Base-by-base conservation (phyloP, 2,888 invertebrate genomes). In the Agrotis ipsilon region DNA sequence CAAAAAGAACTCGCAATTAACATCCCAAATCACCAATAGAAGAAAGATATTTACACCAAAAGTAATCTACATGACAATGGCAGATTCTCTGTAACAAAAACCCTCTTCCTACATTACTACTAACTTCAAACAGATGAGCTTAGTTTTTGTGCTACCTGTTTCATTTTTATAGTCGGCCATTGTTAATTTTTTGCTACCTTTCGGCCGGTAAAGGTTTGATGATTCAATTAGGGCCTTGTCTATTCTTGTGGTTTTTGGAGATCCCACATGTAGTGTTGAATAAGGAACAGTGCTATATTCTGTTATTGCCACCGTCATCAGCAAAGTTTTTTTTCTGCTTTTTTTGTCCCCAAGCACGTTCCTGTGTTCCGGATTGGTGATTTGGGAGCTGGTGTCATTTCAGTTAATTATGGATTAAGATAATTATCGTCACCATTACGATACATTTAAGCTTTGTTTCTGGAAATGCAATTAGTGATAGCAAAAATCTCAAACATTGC, bases 111-210 rank as follows among this genome's bases (percentile, higher is more conserved):
- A 3, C 3, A 18, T 9, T 21, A 18, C 39, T 24, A 57, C 21
- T 58, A n/a, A 46, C 75, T 68, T 60, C 54, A 75, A 49, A 68
- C 55, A 60, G 68, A 60, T 19, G 54, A 58, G n/a, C 49, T 18
- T 18, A 18, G 39, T 59, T 78, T 72, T 77, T 78, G 21, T 49
- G 3, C 46, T 64, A 76, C 73, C 67, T 72, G 67, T 54, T 60
- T 52, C 6, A 2, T 19, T 54, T n/a, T 32, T 7, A 13, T n/a
- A 49, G 13, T n/a, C 24, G 3, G 2, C 67, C 43, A 46, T 76
- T 78, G 73, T 76, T 13, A 1, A 0, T n/a, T 63, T 76, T 78
- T 76, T 76, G 13, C 21, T 27, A 21, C 14, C 13, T 54, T 2
- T 13, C 13, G 1, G 18, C 16, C 52, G 13, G 32, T 27, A 46